Base-by-base conservation (phyloP, 2,113 vertebrate species). In the Athene noctua region DNA sequence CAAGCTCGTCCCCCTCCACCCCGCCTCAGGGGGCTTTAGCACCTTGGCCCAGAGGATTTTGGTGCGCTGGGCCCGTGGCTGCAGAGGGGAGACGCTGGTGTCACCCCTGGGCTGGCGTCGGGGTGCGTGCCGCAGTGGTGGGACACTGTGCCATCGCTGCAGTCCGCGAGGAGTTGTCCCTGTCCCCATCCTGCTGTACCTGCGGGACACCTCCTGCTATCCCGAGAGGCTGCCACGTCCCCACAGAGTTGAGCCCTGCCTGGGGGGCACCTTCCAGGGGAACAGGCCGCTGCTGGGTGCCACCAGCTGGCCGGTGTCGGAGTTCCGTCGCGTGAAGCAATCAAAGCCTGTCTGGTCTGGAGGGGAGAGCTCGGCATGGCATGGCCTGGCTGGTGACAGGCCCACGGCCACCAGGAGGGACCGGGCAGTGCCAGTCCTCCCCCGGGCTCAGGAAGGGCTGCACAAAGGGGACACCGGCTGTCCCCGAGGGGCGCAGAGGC, bases 91-190 rank as follows among this genome's bases (percentile, higher is more conserved):
- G 58, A 57, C 0, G 2, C 34, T 46, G 58, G 44, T 47, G 10
- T 83, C 5, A 1, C 17, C 32, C 21, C 38, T 0, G 3, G n/a
- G 23, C 44, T 91, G 89, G 80, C 49, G 11, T 1, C 0, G 2
- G 22, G 30, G 2, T 1, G 0, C 2, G 9, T 54, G 74, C n/a
- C 0, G 0, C 42, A 8, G 59, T 29, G 32, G 32, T 34, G 49
- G 70, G 70, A 67, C 5, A 0, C 32, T 13, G 80, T 55, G 71
- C 63, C 17, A 1, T 65, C 21, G 0, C 67, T 4, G 2, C 15
- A 0, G 40, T 59, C 38, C 3, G 6, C 0, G 0, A 78, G 12
- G 11, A 4, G 4, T 19, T 54, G 78, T 80, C 63, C 29, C 58
- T 55, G 32, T 84, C 78, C 57, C 58, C 10, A 3, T 70, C 58